Evolutionary conservation across 2,797 vertebrate species (phyloP).

Genomic region (Melanotaenia parkinsoni): DNA sequence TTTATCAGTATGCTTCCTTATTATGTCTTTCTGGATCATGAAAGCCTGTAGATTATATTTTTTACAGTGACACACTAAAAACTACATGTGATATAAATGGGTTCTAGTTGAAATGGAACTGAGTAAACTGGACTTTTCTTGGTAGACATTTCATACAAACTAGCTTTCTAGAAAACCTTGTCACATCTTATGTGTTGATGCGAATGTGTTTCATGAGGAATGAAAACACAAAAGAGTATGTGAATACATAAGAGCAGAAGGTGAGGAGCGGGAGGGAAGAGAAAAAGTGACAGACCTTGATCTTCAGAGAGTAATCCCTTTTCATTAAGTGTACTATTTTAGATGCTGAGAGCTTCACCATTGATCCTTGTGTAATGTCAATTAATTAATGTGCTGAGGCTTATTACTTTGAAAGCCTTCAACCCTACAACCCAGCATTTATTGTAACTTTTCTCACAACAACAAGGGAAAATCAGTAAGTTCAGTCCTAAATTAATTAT

Average conservation of each 20-base stretch:
- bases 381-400: constrained; percentile 75
- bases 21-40: no score
- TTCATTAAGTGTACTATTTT: constrained; percentile 79
- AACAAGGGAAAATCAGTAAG: constrained; percentile 1
- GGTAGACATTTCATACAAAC: constrained; percentile 11
- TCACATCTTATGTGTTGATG: constrained; percentile 15
- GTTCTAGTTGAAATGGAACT: constrained; percentile 4
- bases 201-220: not conserved
- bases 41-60: no score
- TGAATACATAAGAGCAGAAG: constrained; percentile 44
- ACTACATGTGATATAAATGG: not conserved
- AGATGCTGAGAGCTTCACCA: constrained; percentile 71
- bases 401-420: constrained; percentile 64
- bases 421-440: constrained; percentile 34
- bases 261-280: constrained; percentile 23
- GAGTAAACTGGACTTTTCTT: not conserved
- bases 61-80: not conserved
- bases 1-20: no score
- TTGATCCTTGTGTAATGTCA: constrained; percentile 80
- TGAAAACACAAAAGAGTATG: constrained; percentile 11
- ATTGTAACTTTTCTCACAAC: constrained; percentile 24
- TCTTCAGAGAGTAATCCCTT: constrained; percentile 81
- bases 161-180: constrained; percentile 4
- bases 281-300: constrained; percentile 70
- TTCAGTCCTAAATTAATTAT: constrained; percentile 44